Evolutionary conservation across 2,113 vertebrate species (phyloP).

Genomic region (Anarrhichthys ocellatus): DNA sequence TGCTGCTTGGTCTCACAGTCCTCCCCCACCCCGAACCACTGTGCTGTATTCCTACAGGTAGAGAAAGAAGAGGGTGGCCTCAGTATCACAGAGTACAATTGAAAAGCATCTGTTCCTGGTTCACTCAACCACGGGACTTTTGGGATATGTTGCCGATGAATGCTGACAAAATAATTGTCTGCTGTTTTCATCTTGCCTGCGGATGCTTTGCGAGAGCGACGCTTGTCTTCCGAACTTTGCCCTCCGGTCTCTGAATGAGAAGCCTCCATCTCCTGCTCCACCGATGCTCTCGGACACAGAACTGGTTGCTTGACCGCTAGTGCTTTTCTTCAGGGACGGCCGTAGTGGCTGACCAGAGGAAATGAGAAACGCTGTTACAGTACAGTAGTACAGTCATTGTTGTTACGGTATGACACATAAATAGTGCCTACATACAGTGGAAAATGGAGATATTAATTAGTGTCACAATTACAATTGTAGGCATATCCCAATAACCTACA

Average conservation of each 20-base stretch:
- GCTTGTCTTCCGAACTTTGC: constrained; percentile 86
- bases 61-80: not conserved
- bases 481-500: not conserved
- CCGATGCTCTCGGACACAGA: constrained; percentile 64
- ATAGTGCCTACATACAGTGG: not conserved
- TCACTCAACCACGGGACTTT: not conserved
- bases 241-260: constrained; percentile 68
- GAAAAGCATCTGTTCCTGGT: not conserved
- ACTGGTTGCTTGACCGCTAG: constrained; percentile 83
- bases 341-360: constrained; percentile 80
- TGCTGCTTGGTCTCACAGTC: constrained; percentile 92
- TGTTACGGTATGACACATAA: not conserved
- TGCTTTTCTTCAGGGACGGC: constrained; percentile 84
- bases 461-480: not conserved
- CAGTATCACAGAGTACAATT: not conserved
- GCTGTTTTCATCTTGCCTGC: constrained; percentile 82
- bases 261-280: constrained; percentile 55
- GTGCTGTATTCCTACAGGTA: constrained; percentile 86
- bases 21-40: constrained; percentile 94
- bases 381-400: not conserved
- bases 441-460: not conserved
- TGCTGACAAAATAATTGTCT: not conserved
- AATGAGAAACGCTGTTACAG: constrained; percentile 1
- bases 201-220: constrained; percentile 94
- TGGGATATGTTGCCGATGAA: not conserved